Conservation (phyloP, 1,140 invertebrate genomes). For the Drosophila ananassae region DNA sequence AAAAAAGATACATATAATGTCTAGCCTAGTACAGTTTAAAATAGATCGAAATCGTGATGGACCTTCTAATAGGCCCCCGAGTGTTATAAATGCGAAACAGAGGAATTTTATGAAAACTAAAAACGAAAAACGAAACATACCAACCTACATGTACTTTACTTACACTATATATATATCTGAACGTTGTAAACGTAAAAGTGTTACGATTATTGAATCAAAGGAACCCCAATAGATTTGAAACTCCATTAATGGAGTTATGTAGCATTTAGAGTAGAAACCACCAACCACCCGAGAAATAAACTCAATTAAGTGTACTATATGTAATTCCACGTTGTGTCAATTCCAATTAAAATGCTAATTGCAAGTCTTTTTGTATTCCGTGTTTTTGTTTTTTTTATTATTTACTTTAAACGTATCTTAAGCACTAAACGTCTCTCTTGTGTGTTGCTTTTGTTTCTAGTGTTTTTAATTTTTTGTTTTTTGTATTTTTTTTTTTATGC, state of each 20-base stretch:
- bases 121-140: constrained; percentile 46
- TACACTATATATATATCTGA: constrained; percentile 52
- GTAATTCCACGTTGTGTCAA: constrained; percentile 28
- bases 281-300: constrained; percentile 58
- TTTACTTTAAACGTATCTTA: constrained; percentile 52
- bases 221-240: constrained; percentile 42
- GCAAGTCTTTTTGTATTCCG: constrained; percentile 9
- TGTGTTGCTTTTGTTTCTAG: constrained; percentile 61
- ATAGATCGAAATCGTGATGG: constrained; percentile 64
- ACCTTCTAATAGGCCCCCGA: constrained; percentile 55
- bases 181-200: constrained; percentile 63
- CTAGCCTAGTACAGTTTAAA: constrained; percentile 55
- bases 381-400: constrained; percentile 56
- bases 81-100: constrained; percentile 66
- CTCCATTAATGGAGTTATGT: constrained; percentile 65
- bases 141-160: constrained; percentile 70
- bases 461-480: constrained; percentile 62
- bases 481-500: constrained; percentile 51
- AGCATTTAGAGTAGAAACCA: constrained; percentile 72
- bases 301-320: constrained; percentile 70
- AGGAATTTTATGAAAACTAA: constrained; percentile 61
- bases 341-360: constrained; percentile 9
- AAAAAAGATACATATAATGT: constrained; percentile 15
- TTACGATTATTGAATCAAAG: constrained; percentile 9
- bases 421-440: constrained; percentile 49